Conservation (phyloP, 2,113 vertebrate species). For the Monarcha castaneiventris region DNA sequence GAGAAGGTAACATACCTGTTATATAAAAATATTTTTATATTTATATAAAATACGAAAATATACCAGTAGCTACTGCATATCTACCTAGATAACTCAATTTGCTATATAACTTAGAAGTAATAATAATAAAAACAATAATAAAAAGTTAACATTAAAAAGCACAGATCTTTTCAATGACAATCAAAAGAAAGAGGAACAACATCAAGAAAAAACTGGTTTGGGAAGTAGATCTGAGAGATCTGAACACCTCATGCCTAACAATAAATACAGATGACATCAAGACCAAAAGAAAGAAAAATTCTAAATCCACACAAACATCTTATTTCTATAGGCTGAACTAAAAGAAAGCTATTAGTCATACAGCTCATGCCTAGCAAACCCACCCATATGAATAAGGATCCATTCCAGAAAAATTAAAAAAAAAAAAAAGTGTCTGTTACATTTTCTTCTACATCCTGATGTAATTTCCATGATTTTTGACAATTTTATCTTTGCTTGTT, state of each 20-base stretch:
- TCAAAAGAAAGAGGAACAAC: neutral
- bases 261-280: neutral
- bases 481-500: neutral
- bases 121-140: neutral
- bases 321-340: neutral
- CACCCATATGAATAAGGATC: neutral
- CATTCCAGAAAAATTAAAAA: fast-evolving
- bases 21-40: neutral
- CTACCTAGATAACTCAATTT: neutral
- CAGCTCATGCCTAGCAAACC: neutral
- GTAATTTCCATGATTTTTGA: neutral
- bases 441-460: neutral
- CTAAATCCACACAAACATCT: neutral
- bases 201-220: neutral
- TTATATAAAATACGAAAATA: neutral
- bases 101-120: neutral
- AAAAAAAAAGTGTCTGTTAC: fast-evolving
- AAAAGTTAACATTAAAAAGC: neutral
- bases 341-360: neutral
- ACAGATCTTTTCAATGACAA: neutral
- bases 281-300: neutral
- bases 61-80: neutral
- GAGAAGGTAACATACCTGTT: neutral
- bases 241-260: neutral
- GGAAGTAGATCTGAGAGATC: neutral